Percentiles rank a stretch among this genome's conserved stretches.
phyloP scores from a whole-genome alignment of 2,888 invertebrate species.

The Octodonta nipae region DNA sequence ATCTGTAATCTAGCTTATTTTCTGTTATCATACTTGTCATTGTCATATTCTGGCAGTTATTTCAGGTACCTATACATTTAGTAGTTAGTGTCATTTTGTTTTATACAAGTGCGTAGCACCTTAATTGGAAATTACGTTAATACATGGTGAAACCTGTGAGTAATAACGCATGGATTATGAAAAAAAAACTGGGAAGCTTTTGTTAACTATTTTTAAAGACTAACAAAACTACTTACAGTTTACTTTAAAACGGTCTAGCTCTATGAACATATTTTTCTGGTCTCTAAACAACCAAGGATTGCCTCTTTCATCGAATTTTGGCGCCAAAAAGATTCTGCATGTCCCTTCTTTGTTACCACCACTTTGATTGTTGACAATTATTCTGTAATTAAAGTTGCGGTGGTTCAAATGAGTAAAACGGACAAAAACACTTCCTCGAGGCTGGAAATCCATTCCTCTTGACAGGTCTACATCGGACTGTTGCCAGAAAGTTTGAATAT shows the following conservation, averaged over 20 bases:
- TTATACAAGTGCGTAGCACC: too few species aligned
- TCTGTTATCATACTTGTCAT: too few species aligned
- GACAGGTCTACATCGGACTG: constrained; percentile 64
- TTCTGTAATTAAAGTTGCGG: constrained; percentile 50
- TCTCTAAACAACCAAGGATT: constrained; percentile 47
- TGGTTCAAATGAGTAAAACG: constrained; percentile 66
- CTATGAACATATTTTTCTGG: constrained; percentile 54
- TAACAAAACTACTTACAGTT: constrained; percentile 38
- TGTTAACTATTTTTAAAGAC: too few species aligned
- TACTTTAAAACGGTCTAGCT: constrained; percentile 58
- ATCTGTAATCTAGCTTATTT: too few species aligned
- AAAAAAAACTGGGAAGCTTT: too few species aligned
- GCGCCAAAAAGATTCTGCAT: constrained; percentile 56
- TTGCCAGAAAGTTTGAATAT: constrained; percentile 62
- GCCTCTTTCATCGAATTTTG: constrained; percentile 52
- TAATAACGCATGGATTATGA: too few species aligned
- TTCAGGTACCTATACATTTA: too few species aligned
- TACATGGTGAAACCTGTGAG: too few species aligned
- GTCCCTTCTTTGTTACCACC: constrained; percentile 42
- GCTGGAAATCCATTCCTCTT: constrained; percentile 70
- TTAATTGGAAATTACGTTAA: too few species aligned
- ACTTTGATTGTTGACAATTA: constrained; percentile 30
- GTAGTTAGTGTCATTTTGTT: too few species aligned
- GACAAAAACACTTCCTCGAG: constrained; percentile 51
- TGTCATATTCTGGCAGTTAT: too few species aligned